phyloP scores from a whole-genome alignment of 1,140 invertebrate species.

The Centruroides vittatus region DNA sequence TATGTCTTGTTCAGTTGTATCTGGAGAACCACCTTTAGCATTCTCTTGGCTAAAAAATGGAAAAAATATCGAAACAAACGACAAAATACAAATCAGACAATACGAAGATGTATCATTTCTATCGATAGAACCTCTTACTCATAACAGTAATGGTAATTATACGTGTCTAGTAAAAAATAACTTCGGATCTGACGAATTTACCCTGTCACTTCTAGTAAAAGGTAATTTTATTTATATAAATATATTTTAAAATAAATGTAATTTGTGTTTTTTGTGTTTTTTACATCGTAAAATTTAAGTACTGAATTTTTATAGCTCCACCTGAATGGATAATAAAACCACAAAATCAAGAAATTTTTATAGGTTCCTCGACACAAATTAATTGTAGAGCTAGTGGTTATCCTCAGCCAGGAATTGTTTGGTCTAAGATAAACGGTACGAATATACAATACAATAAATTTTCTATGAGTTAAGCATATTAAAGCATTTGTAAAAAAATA shows the following conservation, averaged over 20 bases:
- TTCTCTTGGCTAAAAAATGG: constrained; percentile 31
- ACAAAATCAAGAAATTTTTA: constrained; percentile 84
- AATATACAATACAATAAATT: too few relatives aligned
- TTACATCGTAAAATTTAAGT: neutral
- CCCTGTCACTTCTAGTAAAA: constrained; percentile 41
- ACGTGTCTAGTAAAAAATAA: constrained; percentile 53
- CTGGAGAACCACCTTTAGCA: constrained; percentile 56
- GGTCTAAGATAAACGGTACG: constrained; percentile 32
- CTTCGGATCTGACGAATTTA: constrained; percentile 44
- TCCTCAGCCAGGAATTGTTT: constrained; percentile 78
- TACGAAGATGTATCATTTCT: constrained; percentile 25
- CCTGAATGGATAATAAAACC: constrained; percentile 92
- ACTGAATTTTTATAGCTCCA: constrained; percentile 49
- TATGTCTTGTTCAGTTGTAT: constrained; percentile 42
- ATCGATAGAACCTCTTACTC: constrained; percentile 28
- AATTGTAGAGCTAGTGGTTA: constrained; percentile 93
- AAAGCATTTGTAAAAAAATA: too few relatives aligned
- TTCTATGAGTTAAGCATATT: too few relatives aligned
- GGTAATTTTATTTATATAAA: constrained; percentile 27
- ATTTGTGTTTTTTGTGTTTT: too few relatives aligned
- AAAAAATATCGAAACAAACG: constrained; percentile 20
- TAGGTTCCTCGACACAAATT: constrained; percentile 77
- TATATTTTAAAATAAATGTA: too few relatives aligned
- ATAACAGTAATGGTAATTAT: constrained; percentile 51
- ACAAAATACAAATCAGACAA: constrained; percentile 9